Evolutionary conservation across 2,113 vertebrate genomes (phyloP).

Genomic region (Myiagra hebetior): DNA sequence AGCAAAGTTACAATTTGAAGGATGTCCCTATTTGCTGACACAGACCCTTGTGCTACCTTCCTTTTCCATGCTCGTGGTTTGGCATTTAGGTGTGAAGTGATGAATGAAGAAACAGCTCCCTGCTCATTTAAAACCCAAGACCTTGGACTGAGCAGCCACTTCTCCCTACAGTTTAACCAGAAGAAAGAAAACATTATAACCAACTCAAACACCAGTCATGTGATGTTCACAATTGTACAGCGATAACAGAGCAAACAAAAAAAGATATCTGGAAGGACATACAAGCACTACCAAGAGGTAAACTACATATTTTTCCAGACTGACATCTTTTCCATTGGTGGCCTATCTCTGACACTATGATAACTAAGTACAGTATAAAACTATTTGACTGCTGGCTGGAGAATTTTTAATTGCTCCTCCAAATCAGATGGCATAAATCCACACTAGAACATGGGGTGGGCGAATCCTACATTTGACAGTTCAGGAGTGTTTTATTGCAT

Average conservation of each 20-base stretch:
- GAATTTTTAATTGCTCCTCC: neutral
- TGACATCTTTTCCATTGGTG: neutral
- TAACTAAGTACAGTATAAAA: neutral
- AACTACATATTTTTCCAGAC: neutral
- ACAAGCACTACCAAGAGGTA: neutral
- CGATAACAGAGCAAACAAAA: neutral
- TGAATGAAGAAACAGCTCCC: neutral
- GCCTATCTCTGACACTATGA: neutral
- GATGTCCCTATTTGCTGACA: neutral
- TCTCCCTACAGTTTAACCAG: constrained; percentile 14
- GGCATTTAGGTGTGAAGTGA: neutral
- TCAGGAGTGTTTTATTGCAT: neutral
- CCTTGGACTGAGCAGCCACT: constrained; percentile 19
- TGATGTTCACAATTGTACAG: neutral
- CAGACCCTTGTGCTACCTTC: neutral
- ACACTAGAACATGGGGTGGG: neutral
- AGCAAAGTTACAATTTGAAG: neutral
- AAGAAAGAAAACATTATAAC: neutral
- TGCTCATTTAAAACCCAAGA: neutral
- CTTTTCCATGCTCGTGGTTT: neutral
- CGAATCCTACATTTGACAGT: neutral
- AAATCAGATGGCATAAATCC: neutral
- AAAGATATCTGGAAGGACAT: neutral
- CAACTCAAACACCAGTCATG: neutral
- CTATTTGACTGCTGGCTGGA: neutral